Evolutionary conservation across 2,797 vertebrate genomes (phyloP).

Genomic region (Sebastiscus tertius): DNA sequence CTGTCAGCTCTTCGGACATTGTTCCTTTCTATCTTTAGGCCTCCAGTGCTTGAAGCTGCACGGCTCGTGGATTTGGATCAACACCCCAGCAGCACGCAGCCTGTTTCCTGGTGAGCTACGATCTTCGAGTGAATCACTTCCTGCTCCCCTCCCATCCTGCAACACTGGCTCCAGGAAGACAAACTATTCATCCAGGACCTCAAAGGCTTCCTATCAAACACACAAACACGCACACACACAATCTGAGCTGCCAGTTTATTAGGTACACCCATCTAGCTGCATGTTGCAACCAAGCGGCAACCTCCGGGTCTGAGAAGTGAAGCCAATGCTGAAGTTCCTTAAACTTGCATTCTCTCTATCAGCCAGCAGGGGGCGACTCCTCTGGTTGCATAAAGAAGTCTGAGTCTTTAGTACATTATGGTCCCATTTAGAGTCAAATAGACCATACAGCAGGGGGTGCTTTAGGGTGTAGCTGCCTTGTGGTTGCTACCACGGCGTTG

Average conservation of each 20-base stretch:
- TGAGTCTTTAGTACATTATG: too few relatives aligned
- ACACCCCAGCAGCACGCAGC: slow-evolving; percentile 13
- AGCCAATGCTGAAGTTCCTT: too few relatives aligned
- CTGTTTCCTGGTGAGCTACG: slow-evolving; percentile 45
- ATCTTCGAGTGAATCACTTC: slow-evolving; percentile 65
- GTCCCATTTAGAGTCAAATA: too few relatives aligned
- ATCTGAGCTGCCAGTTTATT: neutral
- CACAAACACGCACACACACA: neutral
- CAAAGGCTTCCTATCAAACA: slow-evolving; percentile 61
- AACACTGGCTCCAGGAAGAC: slow-evolving; percentile 66
- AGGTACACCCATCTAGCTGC: neutral
- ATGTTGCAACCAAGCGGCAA: neutral
- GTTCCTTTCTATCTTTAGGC: slow-evolving; percentile 22
- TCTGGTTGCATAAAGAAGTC: too few relatives aligned
- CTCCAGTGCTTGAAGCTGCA: neutral
- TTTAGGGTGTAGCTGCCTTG: too few relatives aligned
- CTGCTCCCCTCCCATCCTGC: slow-evolving; percentile 70
- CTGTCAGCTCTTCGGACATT: neutral
- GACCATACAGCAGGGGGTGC: too few relatives aligned
- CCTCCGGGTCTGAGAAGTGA: neutral
- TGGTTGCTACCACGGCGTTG: rapidly evolving
- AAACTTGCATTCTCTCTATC: too few relatives aligned
- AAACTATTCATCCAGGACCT: slow-evolving; percentile 57
- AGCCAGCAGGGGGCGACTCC: too few relatives aligned
- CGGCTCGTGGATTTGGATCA: slow-evolving; percentile 29